Base-by-base conservation (phyloP, 2,113 vertebrate species). In the Nematolebias whitei region DNA sequence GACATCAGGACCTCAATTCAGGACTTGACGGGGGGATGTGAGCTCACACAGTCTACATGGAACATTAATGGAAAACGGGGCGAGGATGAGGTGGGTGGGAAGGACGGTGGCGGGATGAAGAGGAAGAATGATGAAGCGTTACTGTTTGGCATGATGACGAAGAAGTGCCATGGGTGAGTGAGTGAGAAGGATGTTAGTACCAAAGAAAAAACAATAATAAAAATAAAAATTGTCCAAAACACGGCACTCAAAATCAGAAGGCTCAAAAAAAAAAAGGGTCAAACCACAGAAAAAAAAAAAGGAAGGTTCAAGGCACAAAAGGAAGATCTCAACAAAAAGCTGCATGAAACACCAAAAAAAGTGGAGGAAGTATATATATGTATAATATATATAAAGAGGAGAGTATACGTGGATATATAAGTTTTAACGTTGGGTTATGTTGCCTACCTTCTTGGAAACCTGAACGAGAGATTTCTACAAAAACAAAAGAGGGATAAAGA, bases 391-490 rank as follows among this genome's bases (percentile, higher is more conserved):
- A 85, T 85, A 89, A 82, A 64, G 79, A 69, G 61, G 85, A 86
- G 71, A 80, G 59, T 83, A 85, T 67, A 79, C 61, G 77, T 76
- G 66, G 47, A 71, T 81, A 69, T 85, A 88, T 76, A 82, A 85
- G 82, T 83, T 84, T 90, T 76, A 86, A 81, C 86, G 66, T 83
- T 79, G 63, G 83, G 90, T 89, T 35, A 84, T 88, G 91, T 92
- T 91, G 92, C 94, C 94, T 95, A 95, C 94, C 94, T 95, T 95
- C 93, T 94, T 62, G 93, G 93, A 94, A 95, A 95, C 93, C 94
- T 95, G 93, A 95, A 94, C 93, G 95, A 96, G 90, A 96, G 93
- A 95, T 95, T 96, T 96, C 95, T 96, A 96, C 91, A 95, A 93
- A 93, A 91, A 90, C 76, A 90, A 93, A 93, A 90, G 92, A 93